These are phyloP conservation scores for Ramphastos sulfuratus DNA, from an alignment of 2,113 vertebrate species.

Conservation along the genomic window DNA sequence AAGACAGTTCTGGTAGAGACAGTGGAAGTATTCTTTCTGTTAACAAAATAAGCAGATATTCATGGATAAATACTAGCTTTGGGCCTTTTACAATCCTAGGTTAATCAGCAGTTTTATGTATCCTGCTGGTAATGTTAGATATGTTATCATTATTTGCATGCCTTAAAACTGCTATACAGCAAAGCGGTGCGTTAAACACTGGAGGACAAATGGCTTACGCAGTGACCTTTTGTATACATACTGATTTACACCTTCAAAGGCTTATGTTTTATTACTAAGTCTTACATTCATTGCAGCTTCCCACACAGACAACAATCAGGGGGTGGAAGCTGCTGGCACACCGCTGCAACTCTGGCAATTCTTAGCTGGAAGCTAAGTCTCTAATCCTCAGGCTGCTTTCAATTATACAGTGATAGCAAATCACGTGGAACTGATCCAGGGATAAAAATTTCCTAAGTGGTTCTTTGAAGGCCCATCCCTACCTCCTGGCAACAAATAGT, in stretches of 20 bases:
- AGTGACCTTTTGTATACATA: neutral
- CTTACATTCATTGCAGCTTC: neutral
- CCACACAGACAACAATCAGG: neutral
- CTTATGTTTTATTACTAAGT: neutral
- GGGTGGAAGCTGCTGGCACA: neutral
- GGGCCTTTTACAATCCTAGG: neutral
- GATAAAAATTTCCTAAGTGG: neutral
- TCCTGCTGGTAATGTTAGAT: neutral
- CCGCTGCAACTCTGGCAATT: neutral
- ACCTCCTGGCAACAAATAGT: neutral
- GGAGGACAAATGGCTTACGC: neutral
- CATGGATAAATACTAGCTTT: neutral
- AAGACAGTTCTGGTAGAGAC: neutral
- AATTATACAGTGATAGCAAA: neutral
- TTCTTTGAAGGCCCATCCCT: neutral
- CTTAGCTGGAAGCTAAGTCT: neutral
- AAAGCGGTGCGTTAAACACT: neutral
- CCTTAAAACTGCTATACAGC: neutral
- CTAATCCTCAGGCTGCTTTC: constrained; percentile 4
- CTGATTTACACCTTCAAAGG: neutral
- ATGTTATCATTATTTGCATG: neutral
- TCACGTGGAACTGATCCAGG: neutral
- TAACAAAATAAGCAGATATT: neutral
- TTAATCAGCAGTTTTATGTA: neutral
- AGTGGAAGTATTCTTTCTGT: neutral